phyloP scores from a whole-genome alignment of 2,888 invertebrate species.

The Drosophila mercatorum region DNA sequence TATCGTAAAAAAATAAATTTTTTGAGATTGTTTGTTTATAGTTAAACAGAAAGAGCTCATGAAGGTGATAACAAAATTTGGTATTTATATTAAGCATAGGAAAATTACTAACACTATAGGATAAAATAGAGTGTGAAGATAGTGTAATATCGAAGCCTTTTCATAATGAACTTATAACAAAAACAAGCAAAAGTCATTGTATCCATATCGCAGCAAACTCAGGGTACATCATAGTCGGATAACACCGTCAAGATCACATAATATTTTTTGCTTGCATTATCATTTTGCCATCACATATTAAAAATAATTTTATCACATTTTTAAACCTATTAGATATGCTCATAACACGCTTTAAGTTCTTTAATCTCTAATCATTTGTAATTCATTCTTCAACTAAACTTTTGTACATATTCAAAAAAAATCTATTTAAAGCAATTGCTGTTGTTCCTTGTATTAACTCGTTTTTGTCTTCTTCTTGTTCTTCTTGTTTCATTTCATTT shows the following conservation, averaged over 20 bases:
- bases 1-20: background rate
- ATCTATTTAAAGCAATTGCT: conserved; percentile 35
- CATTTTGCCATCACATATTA: background rate
- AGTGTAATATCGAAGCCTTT: background rate
- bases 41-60: background rate
- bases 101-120: background rate
- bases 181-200: no score
- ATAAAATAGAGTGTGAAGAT: background rate
- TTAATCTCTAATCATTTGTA: background rate
- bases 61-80: no score
- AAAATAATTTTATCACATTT: background rate
- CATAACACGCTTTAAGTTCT: background rate
- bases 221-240: background rate
- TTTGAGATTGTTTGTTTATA: background rate
- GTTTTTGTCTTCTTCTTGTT: conserved; percentile 56
- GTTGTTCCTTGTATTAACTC: conserved; percentile 66
- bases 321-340: background rate
- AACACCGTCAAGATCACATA: background rate
- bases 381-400: background rate
- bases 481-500: conserved; percentile 77
- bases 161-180: background rate
- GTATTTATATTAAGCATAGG: no score
- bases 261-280: no score
- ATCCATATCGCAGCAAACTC: background rate
- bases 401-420: conserved; percentile 6